Evolutionary conservation across 2,113 vertebrate species (phyloP), one percentile per base, ranked within the genome.

Genomic region (Gobius niger): DNA sequence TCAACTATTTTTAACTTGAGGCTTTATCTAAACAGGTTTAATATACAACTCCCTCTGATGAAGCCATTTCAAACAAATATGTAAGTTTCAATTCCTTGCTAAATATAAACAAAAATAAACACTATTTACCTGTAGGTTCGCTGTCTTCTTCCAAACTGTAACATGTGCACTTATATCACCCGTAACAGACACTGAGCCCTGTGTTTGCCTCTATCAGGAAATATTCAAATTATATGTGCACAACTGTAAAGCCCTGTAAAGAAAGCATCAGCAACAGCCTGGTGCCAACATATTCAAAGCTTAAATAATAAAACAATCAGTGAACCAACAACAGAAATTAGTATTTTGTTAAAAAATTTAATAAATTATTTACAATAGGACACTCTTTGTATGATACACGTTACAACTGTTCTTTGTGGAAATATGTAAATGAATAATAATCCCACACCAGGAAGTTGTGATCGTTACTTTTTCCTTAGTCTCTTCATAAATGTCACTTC

Each of bases 401-500:
- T 34, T 24, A 40, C 53, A 56, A 57, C 12, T 8, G 6, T 7
- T 13, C 13, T 34, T 40, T 34, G 6, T 34, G 15, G 57, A 13
- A 4, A 9, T 59, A n/a, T 42, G 14, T 60, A 16, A 42, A 44
- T 60, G 40, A 16, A 6, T 10, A 24, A 44, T 9, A 5, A 7
- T 44, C 4, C 34, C 53, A 34, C 13, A 1, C 7, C 41, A 70
- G 60, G 14, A 68, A 47, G 0, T 1, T 41, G 18, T 2, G 51
- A 51, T 63, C 16, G 59, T 93, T 72, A 92, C 65, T 93, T 92
- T 77, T 93, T 96, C 24, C 93, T 94, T 44, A 98, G 93, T 70
- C 92, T 96, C 89, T 98, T 99, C 77, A 96, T 92, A 80, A 99
- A 99, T 16, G 92, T 94, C 81, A 99, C 96, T 76, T 98, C 97